Base-by-base conservation (phyloP, 2,797 vertebrate genomes). In the Xenentodon cancila region DNA sequence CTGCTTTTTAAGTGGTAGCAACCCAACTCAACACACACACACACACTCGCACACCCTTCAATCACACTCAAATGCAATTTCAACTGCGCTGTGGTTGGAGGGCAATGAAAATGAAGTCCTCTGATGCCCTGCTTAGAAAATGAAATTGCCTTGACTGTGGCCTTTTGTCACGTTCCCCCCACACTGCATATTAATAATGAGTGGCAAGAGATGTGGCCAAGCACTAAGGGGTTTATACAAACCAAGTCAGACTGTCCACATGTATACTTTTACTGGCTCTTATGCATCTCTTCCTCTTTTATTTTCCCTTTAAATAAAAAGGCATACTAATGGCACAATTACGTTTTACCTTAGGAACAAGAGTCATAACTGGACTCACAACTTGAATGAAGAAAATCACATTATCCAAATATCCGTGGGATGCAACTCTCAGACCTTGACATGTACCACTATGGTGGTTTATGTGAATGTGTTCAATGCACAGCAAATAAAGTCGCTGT, bases 71-170 rank as follows among this genome's bases (percentile, higher is more conserved):
- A 89, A 86, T 76, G 77, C 77, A 88, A 90, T 84, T 80, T 71
- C 79, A 79, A 64, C 55, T 20, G 63, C 65, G 83, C 71, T 9
- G 68, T 88, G 84, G 87, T 87, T 88, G 60, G 84, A 89, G 88
- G 87, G 87, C 84, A 85, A 79, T 83, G 85, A 73, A 90, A 90
- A 91, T 92, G 43, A 92, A 88, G 80, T 90, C 81, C 73, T 82
- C 60, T 71, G 68, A 89, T 82, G 71, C 57, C 63, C 64, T 85
- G 75, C 83, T 85, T 85, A 85, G 75, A 75, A 89, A 85, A 88
- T 82, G 66, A 90, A 91, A 92, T 89, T 91, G 88, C 87, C 68
- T 82, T 53, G 52, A 67, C 84, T 77, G 49, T 81, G 80, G 81
- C 78, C 84, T 84, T 82, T 89, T 82, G 76, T 84, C 73, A 69